Conservation (phyloP, 1,140 invertebrate species). For the Chionoecetes opilio region DNA sequence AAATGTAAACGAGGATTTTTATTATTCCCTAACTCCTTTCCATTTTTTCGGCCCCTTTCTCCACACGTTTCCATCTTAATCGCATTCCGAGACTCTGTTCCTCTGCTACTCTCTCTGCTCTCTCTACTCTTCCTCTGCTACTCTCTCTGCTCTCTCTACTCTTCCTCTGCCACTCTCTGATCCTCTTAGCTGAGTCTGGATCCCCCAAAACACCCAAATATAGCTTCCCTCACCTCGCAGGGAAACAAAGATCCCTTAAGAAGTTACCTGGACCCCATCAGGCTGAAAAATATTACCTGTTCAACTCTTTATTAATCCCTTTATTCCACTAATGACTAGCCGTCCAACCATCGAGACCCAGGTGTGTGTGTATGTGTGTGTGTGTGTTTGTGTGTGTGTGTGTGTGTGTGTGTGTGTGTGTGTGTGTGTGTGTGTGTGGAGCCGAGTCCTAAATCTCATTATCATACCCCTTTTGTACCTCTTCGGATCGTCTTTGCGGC, state of each 20-base stretch:
- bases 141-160: no score
- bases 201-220: constrained; percentile 45
- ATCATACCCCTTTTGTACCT: constrained; percentile 40
- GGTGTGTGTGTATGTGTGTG: background rate
- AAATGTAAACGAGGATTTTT: no score
- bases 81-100: constrained; percentile 43
- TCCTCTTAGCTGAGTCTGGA: constrained; percentile 8
- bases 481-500: background rate
- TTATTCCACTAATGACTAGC: constrained; percentile 61
- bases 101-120: no score
- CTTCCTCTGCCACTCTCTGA: no score
- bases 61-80: background rate
- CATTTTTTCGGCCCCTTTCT: background rate
- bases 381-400: constrained; percentile 51
- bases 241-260: constrained; percentile 63
- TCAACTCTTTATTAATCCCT: constrained; percentile 51
- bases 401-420: constrained; percentile 51
- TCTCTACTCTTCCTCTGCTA: no score
- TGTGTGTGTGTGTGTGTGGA: constrained; percentile 22
- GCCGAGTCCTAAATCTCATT: constrained; percentile 35
- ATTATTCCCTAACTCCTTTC: background rate
- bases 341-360: background rate
- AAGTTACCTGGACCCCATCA: constrained; percentile 47
- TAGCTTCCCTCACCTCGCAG: background rate
- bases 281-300: constrained; percentile 55